Conservation (phyloP, 2,113 vertebrate genomes). For the Cyphomyrus plagiostoma region DNA sequence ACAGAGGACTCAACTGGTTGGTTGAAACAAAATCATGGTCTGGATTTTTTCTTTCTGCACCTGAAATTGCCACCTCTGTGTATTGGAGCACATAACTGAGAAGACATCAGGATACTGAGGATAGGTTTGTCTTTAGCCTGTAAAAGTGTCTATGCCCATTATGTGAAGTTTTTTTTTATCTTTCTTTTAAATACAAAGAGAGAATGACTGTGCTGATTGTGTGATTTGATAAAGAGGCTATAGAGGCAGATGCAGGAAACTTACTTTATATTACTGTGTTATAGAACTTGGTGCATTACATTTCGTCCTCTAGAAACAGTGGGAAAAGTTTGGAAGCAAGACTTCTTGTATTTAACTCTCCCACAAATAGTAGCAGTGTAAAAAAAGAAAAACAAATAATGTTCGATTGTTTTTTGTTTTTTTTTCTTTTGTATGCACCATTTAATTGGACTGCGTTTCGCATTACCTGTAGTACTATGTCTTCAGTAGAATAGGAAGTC, state of each 20-base stretch:
- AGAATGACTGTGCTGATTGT: background rate
- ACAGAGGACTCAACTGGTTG: no score
- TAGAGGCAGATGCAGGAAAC: background rate
- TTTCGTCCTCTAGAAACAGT: background rate
- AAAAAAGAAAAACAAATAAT: no score
- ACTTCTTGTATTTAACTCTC: background rate
- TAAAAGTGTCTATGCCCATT: background rate
- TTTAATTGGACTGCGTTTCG: background rate
- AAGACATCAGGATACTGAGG: background rate
- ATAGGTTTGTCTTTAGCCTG: background rate
- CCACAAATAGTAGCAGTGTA: background rate
- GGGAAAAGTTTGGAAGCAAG: background rate
- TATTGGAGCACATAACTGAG: background rate
- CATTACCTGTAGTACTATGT: background rate
- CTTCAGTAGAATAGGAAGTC: background rate
- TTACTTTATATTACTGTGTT: background rate
- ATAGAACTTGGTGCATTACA: background rate
- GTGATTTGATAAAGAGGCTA: background rate
- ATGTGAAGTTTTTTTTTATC: background rate
- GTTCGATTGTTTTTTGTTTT: no score
- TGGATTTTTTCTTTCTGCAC: no score
- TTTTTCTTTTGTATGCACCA: background rate
- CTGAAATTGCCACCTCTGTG: no score
- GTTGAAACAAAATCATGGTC: no score
- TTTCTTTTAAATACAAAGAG: background rate